Percentiles rank a stretch among this genome's conserved stretches.
Conservation (phyloP, 2,797 vertebrate species). For the Nannoperca australis region DNA sequence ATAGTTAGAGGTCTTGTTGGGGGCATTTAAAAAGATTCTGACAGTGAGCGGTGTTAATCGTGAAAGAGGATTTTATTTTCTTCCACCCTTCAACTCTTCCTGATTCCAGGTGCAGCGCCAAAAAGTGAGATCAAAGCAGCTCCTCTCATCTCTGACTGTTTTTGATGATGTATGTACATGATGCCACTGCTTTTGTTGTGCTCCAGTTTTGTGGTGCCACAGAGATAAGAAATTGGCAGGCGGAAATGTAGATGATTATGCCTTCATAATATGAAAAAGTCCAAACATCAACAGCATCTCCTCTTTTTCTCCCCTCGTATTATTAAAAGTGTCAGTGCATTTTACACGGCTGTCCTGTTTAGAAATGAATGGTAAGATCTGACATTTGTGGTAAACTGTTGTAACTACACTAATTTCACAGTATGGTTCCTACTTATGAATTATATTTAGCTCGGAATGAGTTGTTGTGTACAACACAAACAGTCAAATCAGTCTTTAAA, state of each 20-base stretch:
- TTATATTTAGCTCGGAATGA: background rate
- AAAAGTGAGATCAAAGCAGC: constrained; percentile 70
- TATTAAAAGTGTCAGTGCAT: constrained; percentile 19
- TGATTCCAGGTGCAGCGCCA: constrained; percentile 62
- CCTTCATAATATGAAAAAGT: constrained; percentile 41
- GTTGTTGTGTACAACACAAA: background rate
- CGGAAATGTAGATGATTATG: constrained; percentile 43
- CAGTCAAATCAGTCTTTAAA: constrained; percentile 26
- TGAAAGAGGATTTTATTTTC: constrained; percentile 35
- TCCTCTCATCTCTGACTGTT: constrained; percentile 66
- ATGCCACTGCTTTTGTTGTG: constrained; percentile 66
- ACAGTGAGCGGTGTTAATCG: constrained; percentile 58
- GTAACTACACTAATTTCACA: constrained; percentile 29
- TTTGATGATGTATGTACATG: constrained; percentile 66
- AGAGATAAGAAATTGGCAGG: constrained; percentile 68
- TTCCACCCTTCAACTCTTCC: constrained; percentile 45
- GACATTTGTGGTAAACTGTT: constrained; percentile 16
- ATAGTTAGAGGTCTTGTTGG: constrained; percentile 23
- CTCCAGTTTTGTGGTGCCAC: constrained; percentile 63
- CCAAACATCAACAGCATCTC: constrained; percentile 32
- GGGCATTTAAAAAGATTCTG: constrained; percentile 29
- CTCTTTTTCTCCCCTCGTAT: background rate
- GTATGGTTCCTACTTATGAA: constrained; percentile 12
- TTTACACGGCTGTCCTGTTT: constrained; percentile 13
- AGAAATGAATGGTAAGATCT: constrained; percentile 1